These are phyloP conservation scores for Dolichotis patagonum DNA, from an alignment of 2,113 vertebrate genomes.

Conservation along the genomic window DNA sequence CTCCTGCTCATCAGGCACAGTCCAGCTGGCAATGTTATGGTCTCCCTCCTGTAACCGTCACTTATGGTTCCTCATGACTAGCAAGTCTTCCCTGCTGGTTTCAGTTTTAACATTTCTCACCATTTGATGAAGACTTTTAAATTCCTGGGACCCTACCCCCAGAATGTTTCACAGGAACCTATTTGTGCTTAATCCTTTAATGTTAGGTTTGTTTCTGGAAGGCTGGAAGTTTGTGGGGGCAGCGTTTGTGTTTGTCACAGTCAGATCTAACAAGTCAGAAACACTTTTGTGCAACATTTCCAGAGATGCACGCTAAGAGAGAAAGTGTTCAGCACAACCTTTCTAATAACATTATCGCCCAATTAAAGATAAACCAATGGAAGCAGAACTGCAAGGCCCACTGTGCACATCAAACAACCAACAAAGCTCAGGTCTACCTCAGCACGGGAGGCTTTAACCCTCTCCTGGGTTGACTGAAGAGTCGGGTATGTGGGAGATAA, in stretches of 20 bases:
- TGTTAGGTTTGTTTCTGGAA: neutral
- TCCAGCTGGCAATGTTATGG: neutral
- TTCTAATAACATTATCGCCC: neutral
- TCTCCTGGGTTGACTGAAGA: fast-evolving
- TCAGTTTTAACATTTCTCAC: neutral
- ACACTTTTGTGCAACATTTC: neutral
- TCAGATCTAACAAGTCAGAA: neutral
- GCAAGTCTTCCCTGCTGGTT: neutral
- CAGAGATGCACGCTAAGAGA: neutral
- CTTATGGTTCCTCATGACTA: fast-evolving
- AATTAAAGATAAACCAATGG: fast-evolving
- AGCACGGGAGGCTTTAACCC: fast-evolving
- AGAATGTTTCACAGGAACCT: neutral
- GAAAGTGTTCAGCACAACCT: neutral
- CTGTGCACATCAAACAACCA: too few relatives aligned
- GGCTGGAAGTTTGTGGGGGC: neutral
- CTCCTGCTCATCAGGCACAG: too few relatives aligned
- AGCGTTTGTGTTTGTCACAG: neutral
- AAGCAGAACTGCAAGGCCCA: neutral
- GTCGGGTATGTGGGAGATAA: neutral
- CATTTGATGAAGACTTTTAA: neutral
- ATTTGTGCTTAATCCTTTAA: neutral
- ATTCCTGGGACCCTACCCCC: neutral
- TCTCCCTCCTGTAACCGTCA: neutral
- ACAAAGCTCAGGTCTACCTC: neutral